These are phyloP conservation scores for Condylostylus longicornis DNA, from an alignment of 1,140 invertebrate species.

Conservation along the genomic window DNA sequence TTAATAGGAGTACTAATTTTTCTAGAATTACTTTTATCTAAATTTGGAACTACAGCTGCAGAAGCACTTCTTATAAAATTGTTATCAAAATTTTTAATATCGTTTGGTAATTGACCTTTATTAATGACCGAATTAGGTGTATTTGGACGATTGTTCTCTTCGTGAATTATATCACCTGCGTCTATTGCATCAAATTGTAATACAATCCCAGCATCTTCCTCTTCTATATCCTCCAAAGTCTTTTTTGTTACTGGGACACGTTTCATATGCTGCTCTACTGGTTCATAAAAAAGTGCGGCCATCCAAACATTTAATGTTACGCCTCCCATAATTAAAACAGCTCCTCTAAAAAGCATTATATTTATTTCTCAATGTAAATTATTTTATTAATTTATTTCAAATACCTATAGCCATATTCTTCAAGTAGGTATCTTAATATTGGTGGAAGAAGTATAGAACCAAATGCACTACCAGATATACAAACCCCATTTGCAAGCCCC, in stretches of 20 bases:
- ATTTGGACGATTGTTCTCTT: background rate
- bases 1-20: slow-evolving; percentile 37
- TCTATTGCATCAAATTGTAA: slow-evolving; percentile 29
- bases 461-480: slow-evolving; percentile 74
- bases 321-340: slow-evolving; percentile 67
- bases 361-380: too few relatives aligned
- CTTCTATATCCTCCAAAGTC: slow-evolving; percentile 25
- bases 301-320: slow-evolving; percentile 70
- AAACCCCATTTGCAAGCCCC: slow-evolving; percentile 75
- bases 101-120: slow-evolving; percentile 6
- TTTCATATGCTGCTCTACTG: slow-evolving; percentile 64
- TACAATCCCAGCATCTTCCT: slow-evolving; percentile 29
- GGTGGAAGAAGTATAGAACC: slow-evolving; percentile 67
- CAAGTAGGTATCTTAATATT: slow-evolving; percentile 49
- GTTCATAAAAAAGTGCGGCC: slow-evolving; percentile 66
- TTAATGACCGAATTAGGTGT: slow-evolving; percentile 1
- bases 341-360: slow-evolving; percentile 40
- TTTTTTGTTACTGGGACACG: slow-evolving; percentile 34
- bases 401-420: slow-evolving; percentile 58
- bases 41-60: slow-evolving; percentile 34
- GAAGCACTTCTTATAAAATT: slow-evolving; percentile 37
- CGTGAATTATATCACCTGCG: slow-evolving; percentile 5
- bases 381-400: slow-evolving; percentile 10
- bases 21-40: too few relatives aligned
- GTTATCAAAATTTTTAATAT: slow-evolving; percentile 18